A percentile compares a stretch with the other conserved stretches of the same genome.
phyloP scores from a whole-genome alignment of 2,113 vertebrate genomes.

The Hypocryptadius cinnamomeus region DNA sequence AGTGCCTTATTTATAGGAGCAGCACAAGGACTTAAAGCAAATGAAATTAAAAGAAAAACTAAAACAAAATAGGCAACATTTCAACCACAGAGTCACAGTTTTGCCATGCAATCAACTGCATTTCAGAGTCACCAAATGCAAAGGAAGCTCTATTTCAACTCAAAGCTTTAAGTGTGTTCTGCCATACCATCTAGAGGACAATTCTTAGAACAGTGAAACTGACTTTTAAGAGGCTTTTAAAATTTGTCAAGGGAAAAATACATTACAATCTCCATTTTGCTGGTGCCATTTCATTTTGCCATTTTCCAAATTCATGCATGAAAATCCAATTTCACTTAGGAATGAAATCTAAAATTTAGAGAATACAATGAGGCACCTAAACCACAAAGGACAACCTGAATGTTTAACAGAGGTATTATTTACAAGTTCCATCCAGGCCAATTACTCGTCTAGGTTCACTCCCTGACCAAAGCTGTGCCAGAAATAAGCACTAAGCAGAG shows the following conservation, averaged over 20 bases:
- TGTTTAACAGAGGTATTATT: background rate
- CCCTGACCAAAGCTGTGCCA: background rate
- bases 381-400: background rate
- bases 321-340: background rate
- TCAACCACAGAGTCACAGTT: background rate
- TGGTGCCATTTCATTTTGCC: background rate
- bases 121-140: background rate
- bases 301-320: background rate
- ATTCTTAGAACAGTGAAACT: background rate
- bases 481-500: background rate
- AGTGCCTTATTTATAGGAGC: background rate
- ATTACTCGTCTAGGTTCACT: background rate
- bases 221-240: background rate
- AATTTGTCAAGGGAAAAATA: background rate
- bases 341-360: background rate
- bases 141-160: background rate
- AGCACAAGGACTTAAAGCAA: background rate
- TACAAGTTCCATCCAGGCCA: background rate
- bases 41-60: background rate
- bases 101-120: fast-evolving
- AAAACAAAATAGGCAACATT: background rate
- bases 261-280: background rate
- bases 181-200: slow-evolving; percentile 7
- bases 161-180: background rate
- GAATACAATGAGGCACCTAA: background rate